Base-by-base conservation (phyloP, 2,888 invertebrate genomes). In the Harpagoxenus sublaevis region DNA sequence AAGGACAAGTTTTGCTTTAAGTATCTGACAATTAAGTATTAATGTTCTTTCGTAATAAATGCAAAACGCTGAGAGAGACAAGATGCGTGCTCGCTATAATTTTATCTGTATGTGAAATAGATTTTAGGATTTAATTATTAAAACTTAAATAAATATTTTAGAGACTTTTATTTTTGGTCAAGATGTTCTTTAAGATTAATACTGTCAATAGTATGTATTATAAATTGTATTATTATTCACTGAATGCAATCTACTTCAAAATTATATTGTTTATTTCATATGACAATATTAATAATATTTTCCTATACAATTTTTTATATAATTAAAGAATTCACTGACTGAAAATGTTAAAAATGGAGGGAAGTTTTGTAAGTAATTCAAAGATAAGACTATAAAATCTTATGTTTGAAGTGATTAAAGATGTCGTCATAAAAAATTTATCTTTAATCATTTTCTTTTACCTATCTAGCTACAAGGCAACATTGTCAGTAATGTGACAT, bases 1-100 rank as follows among this genome's bases (percentile, higher is more conserved):
- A 73, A 62, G 53, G 53, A 79, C 15, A 82, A 84, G 23, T 48
- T 73, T 60, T 39, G 28, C 28, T 81, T 81, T 51, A 48, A 73
- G n/a, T n/a, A n/a, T 79, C 71, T 31, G 15, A 23, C 45, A 48
- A 35, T 60, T 62, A 60, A 42, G 45, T n/a, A 74, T 62, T 5
- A 23, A 45, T 23, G 1, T 35, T 62, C 3, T 51, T 53, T 66
- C 1, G 6, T 65, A 35, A 48, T 65, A 18, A 60, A 57, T 39
- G 8, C 18, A 6, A n/a, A 63, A 63, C 9, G 0, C 4, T 62
- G 35, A 39, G 18, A 35, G 12, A 62, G 2, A 35, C 3, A 1
- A 35, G 6, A 8, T 62, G 45, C n/a, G 1, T 51, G n/a, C 12
- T n/a, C 3, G 0, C 12, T 35, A 48, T 28, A 70, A n/a, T 53